These are phyloP conservation scores for Cygnus olor DNA, from an alignment of 2,797 vertebrate species.

Conservation along the genomic window DNA sequence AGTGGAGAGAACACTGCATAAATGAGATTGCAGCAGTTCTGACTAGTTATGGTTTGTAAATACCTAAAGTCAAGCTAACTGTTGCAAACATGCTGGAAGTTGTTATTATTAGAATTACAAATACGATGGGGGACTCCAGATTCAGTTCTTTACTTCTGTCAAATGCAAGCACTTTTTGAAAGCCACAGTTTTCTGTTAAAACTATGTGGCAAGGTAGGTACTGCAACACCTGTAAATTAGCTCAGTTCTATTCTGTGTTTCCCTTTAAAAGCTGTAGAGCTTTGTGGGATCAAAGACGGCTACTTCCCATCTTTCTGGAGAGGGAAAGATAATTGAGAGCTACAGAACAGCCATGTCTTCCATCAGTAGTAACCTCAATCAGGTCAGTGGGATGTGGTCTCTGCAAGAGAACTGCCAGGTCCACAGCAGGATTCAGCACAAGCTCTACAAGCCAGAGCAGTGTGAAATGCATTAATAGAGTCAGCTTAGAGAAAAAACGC, in stretches of 20 bases:
- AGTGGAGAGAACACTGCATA: not conserved
- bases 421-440: not conserved
- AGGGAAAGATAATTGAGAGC: not conserved
- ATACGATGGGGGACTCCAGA: not conserved
- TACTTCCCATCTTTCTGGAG: not conserved
- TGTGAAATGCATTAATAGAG: not conserved
- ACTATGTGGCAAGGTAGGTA: not conserved
- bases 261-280: not conserved
- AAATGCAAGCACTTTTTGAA: slow-evolving; percentile 8
- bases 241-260: not conserved
- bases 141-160: not conserved
- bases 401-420: not conserved
- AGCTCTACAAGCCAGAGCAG: not conserved
- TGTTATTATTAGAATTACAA: not conserved
- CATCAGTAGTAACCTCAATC: not conserved
- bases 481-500: not conserved
- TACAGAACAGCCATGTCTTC: not conserved
- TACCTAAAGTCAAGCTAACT: not conserved
- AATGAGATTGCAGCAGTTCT: not conserved
- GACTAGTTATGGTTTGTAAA: not conserved
- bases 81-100: not conserved
- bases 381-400: not conserved
- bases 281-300: not conserved
- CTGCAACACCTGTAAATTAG: not conserved
- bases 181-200: not conserved